phyloP scores from a whole-genome alignment of 2,113 vertebrate species.

The Onychorhynchus coronatus region DNA sequence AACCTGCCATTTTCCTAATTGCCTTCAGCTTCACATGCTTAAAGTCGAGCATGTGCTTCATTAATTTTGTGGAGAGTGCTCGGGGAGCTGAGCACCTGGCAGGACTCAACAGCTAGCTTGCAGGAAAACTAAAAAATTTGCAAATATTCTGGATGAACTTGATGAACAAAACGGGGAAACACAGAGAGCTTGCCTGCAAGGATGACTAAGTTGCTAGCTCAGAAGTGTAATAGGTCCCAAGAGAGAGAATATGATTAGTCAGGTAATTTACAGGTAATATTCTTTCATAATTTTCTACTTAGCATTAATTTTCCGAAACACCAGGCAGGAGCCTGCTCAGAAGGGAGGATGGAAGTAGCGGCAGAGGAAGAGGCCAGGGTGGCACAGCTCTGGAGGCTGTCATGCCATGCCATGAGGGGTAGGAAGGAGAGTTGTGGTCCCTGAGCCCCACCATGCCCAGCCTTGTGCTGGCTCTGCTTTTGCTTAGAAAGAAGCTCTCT shows the following conservation, averaged over 20 bases:
- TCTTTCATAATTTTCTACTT: constrained; percentile 44
- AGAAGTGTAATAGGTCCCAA: neutral
- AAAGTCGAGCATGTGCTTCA: neutral
- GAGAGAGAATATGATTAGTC: constrained; percentile 37
- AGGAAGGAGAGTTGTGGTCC: neutral
- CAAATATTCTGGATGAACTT: constrained; percentile 34
- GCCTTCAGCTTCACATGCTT: neutral
- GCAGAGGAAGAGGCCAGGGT: too few relatives aligned
- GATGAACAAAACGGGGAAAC: neutral
- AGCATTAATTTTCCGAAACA: neutral
- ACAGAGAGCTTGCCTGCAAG: neutral
- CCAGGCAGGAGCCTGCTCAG: neutral
- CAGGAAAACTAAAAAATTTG: neutral
- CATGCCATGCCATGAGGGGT: neutral
- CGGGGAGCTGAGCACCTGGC: neutral
- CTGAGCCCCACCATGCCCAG: neutral
- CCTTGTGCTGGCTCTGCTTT: neutral
- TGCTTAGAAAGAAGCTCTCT: neutral
- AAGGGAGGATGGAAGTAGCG: fast-evolving
- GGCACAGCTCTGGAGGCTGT: neutral
- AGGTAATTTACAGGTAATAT: constrained; percentile 47
- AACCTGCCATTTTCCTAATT: neutral
- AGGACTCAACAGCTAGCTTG: constrained; percentile 12
- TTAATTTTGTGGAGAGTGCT: neutral
- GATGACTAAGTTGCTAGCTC: constrained; percentile 2